A percentile compares a stretch with the other conserved stretches of the same genome.
Conservation (phyloP, 2,797 vertebrate genomes). For the Pseudochaenichthys georgianus region DNA sequence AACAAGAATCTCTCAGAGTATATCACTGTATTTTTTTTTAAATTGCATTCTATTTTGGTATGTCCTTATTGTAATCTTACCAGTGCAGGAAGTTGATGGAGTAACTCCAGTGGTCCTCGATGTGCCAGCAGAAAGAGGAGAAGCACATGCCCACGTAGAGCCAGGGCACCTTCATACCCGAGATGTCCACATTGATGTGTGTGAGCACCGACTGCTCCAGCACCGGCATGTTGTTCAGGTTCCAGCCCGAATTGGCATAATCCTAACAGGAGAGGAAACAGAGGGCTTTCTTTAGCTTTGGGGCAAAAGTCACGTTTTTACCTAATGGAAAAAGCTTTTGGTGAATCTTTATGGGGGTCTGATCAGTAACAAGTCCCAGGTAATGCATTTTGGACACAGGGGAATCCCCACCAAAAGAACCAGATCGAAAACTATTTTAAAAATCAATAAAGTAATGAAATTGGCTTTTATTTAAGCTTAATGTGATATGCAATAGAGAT, state of each 20-base stretch:
- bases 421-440: background rate
- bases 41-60: background rate
- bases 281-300: background rate
- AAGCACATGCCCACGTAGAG: slow-evolving; percentile 99
- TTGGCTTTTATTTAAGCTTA: background rate
- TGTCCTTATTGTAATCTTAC: slow-evolving; percentile 81
- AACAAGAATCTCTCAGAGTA: background rate
- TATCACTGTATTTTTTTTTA: too few species aligned
- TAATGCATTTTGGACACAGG: background rate
- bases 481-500: background rate
- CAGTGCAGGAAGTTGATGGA: slow-evolving; percentile 99
- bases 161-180: slow-evolving; percentile 99
- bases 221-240: slow-evolving; percentile 98
- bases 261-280: slow-evolving; percentile 82
- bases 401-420: background rate
- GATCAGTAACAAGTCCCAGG: background rate
- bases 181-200: slow-evolving; percentile 98
- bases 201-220: slow-evolving; percentile 97
- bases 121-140: slow-evolving; percentile 99
- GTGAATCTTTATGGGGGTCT: background rate
- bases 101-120: slow-evolving; percentile 99
- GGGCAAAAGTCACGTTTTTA: background rate
- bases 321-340: slow-evolving; percentile 2
- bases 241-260: slow-evolving; percentile 97
- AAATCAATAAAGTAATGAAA: slow-evolving; percentile 1